phyloP scores from a whole-genome alignment of 2,113 vertebrate species.

The Artemisiospiza belli region DNA sequence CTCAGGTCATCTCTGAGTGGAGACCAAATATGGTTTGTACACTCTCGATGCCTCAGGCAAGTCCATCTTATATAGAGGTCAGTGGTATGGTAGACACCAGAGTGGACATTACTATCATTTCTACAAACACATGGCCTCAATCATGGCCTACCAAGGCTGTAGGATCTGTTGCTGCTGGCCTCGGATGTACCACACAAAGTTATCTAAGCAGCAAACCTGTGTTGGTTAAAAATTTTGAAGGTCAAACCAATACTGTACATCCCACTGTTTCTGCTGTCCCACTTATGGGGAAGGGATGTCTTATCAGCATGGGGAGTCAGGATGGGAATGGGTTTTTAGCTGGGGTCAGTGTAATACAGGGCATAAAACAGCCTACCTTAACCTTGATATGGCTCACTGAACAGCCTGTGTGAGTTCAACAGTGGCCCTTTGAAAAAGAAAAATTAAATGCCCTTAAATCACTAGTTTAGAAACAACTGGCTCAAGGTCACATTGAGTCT shows the following conservation, averaged over 20 bases:
- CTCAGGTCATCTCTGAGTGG: background rate
- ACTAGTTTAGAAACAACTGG: background rate
- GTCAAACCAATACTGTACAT: background rate
- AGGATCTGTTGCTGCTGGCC: background rate
- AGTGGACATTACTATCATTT: background rate
- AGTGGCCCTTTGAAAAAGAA: background rate
- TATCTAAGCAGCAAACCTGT: background rate
- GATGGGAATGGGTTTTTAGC: background rate
- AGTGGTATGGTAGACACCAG: background rate
- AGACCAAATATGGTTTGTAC: background rate
- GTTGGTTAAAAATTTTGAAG: background rate
- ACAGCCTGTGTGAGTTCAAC: background rate
- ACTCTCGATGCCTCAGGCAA: background rate
- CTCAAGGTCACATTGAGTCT: background rate
- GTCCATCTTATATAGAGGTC: background rate
- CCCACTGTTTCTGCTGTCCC: background rate
- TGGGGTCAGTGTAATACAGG: too few relatives aligned
- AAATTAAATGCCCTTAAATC: background rate
- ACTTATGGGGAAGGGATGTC: background rate
- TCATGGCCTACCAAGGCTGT: background rate
- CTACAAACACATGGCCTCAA: background rate
- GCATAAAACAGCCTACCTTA: background rate
- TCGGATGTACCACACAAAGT: background rate
- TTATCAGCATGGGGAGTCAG: background rate
- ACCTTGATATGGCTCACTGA: background rate